Evolutionary conservation across 2,113 vertebrate species (phyloP).

Genomic region (Arenaria interpres): DNA sequence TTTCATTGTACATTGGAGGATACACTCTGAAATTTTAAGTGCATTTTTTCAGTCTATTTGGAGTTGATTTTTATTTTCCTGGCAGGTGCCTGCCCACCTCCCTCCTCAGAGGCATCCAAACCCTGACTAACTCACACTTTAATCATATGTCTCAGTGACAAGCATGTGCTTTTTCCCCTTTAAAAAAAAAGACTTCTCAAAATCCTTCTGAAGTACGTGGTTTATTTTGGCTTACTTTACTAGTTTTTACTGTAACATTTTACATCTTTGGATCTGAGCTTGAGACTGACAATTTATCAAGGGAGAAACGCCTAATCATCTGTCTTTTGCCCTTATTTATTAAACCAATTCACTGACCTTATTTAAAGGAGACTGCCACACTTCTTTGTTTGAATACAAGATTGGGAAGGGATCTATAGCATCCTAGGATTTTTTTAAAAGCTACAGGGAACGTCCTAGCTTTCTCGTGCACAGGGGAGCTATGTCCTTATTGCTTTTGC

Average conservation of each 20-base stretch:
- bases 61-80: constrained; percentile 71
- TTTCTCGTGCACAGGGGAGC: background rate
- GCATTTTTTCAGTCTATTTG: constrained; percentile 65
- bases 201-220: constrained; percentile 10
- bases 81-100: constrained; percentile 65
- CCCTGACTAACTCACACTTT: constrained; percentile 68
- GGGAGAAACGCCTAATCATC: constrained; percentile 25
- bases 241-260: constrained; percentile 34
- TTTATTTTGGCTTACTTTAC: constrained; percentile 15
- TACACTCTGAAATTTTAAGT: constrained; percentile 39
- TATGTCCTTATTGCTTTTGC: background rate
- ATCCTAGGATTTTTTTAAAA: background rate
- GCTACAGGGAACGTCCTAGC: background rate
- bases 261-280: constrained; percentile 40
- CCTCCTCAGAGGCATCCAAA: constrained; percentile 46
- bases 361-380: background rate
- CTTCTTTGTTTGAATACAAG: background rate
- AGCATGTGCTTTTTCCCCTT: constrained; percentile 36
- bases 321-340: constrained; percentile 26
- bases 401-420: background rate
- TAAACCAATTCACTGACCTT: constrained; percentile 8
- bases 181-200: background rate
- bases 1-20: constrained; percentile 48
- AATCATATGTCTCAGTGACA: constrained; percentile 49
- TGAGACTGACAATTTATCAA: constrained; percentile 19